Evolutionary conservation across 1,140 invertebrate genomes (phyloP).

Genomic region (Oedothorax gibbosus): DNA sequence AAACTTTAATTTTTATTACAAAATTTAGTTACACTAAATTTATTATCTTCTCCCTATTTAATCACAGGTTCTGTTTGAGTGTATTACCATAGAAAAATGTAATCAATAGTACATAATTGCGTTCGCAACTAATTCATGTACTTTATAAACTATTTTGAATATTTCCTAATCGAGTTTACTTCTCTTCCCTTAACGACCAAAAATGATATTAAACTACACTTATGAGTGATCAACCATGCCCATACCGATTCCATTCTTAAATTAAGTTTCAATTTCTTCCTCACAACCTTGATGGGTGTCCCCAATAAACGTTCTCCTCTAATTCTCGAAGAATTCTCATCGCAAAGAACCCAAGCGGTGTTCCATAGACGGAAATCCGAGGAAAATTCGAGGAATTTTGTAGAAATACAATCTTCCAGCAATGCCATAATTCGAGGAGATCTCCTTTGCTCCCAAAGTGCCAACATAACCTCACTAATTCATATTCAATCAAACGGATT

Average conservation of each 20-base stretch:
- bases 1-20: too few relatives aligned
- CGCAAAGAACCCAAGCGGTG: constrained; percentile 1
- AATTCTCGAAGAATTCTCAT: constrained; percentile 19
- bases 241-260: not conserved
- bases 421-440: constrained; percentile 30
- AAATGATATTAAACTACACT: too few relatives aligned
- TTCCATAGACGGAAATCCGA: constrained; percentile 13
- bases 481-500: constrained; percentile 45
- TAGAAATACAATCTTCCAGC: constrained; percentile 23
- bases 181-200: too few relatives aligned
- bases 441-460: not conserved
- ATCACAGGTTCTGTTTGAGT: too few relatives aligned
- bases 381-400: not conserved
- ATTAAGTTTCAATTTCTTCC: not conserved
- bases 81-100: too few relatives aligned
- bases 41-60: too few relatives aligned
- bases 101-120: too few relatives aligned
- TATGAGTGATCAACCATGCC: not conserved
- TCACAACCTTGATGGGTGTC: not conserved
- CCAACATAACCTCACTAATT: constrained; percentile 37
- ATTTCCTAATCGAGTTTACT: too few relatives aligned
- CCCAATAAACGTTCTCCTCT: not conserved
- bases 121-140: too few relatives aligned
- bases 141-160: too few relatives aligned
- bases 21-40: too few relatives aligned